A percentile compares a stretch with the other conserved stretches of the same genome.
These are phyloP conservation scores for Microtus richardsoni DNA, from an alignment of 2,113 vertebrate species.

Conservation along the genomic window DNA sequence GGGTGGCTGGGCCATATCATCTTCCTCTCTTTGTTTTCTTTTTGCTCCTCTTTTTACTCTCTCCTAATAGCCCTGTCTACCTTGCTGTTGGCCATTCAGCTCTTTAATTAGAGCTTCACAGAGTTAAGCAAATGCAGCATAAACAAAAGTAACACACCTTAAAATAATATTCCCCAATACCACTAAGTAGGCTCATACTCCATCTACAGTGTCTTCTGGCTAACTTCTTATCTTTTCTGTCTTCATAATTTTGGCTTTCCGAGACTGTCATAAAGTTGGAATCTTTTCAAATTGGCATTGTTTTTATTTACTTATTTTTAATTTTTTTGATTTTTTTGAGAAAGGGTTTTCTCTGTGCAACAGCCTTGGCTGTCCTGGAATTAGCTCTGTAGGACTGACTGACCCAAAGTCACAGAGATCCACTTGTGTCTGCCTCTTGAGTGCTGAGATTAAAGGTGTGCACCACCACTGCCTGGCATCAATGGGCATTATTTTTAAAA, in stretches of 20 bases:
- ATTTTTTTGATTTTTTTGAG: background rate
- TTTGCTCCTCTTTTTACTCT: no score
- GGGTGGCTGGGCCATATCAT: no score
- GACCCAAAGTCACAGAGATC: background rate
- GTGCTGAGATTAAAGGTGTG: background rate
- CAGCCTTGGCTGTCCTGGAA: background rate
- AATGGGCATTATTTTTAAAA: background rate
- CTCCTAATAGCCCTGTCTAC: no score
- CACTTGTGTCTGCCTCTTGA: background rate
- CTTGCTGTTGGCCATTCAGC: no score
- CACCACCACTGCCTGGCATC: background rate
- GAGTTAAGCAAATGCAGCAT: no score
- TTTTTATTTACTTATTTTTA: background rate
- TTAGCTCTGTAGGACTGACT: background rate
- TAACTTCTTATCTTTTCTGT: background rate
- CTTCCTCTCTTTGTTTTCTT: no score
- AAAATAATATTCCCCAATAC: no score
- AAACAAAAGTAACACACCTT: no score
- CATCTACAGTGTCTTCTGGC: background rate
- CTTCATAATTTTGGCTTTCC: background rate
- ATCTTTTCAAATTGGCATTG: background rate
- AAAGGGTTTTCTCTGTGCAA: background rate
- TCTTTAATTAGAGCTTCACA: no score
- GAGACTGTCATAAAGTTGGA: background rate
- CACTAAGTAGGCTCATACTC: background rate